These are phyloP conservation scores for Luidia sarsii DNA, from an alignment of 53 echinoderm and acorn worm species.

Conservation along the genomic window DNA sequence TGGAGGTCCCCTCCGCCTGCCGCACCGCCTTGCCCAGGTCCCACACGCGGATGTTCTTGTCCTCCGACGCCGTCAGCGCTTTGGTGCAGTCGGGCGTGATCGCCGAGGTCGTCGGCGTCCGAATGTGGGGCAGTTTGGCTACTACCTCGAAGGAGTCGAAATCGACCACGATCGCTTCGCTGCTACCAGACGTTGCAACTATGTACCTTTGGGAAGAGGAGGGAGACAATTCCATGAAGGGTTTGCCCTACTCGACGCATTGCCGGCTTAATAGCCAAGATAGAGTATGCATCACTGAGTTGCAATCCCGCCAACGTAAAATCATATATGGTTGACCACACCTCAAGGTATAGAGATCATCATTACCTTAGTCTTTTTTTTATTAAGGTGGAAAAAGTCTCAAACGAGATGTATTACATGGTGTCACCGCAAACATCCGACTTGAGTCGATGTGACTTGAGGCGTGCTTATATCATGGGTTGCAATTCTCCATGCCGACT, in stretches of 20 bases:
- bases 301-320: too few species aligned
- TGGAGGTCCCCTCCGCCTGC: neutral
- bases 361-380: too few species aligned
- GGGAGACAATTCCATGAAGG: neutral
- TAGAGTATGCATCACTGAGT: too few species aligned
- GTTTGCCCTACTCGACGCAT: too few species aligned
- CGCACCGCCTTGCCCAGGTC: constrained; percentile 7
- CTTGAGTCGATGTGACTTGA: too few species aligned
- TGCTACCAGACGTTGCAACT: neutral
- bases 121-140: constrained; percentile 40
- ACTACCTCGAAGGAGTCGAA: constrained; percentile 10
- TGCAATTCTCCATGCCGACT: neutral
- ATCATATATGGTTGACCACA: too few species aligned
- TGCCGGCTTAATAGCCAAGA: too few species aligned
- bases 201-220: constrained; percentile 34
- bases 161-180: constrained; percentile 18
- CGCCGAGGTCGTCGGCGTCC: neutral
- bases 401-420: neutral
- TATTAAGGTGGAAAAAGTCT: too few species aligned
- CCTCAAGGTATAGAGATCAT: too few species aligned
- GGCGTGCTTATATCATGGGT: neutral
- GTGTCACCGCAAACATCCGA: too few species aligned
- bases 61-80: constrained; percentile 47
- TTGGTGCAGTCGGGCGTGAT: constrained; percentile 35
- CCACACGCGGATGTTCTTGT: constrained; percentile 63